Evolutionary conservation across 2,888 invertebrate species (phyloP).

Genomic region (Eupeodes latifasciatus): DNA sequence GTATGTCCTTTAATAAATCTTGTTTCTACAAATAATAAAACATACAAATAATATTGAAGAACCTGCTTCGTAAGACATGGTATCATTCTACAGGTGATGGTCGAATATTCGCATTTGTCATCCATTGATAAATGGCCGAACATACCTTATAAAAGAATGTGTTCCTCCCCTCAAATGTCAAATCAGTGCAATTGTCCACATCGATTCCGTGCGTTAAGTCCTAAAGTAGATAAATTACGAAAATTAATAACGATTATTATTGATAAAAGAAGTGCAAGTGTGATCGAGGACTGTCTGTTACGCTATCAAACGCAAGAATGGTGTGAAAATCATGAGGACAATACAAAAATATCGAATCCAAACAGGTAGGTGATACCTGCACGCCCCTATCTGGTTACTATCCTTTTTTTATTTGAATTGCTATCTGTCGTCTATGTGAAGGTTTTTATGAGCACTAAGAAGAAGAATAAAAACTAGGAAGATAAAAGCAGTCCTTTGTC

Average conservation of each 20-base stretch:
- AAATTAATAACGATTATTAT: constrained; percentile 75
- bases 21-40: not conserved
- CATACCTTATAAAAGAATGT: constrained; percentile 24
- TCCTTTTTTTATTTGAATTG: constrained; percentile 79
- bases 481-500: constrained; percentile 56
- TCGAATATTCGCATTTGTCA: constrained; percentile 60
- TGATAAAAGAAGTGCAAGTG: constrained; percentile 66
- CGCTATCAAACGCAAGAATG: constrained; percentile 64
- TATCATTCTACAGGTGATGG: constrained; percentile 61
- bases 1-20: not conserved
- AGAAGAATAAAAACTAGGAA: constrained; percentile 43
- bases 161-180: constrained; percentile 62
- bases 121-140: constrained; percentile 50
- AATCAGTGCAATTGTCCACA: constrained; percentile 56
- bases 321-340: constrained; percentile 69
- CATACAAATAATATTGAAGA: not conserved
- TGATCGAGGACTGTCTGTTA: constrained; percentile 57
- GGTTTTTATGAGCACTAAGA: constrained; percentile 52
- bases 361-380: constrained; percentile 81
- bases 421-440: constrained; percentile 32
- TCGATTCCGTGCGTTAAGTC: constrained; percentile 49
- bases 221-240: constrained; percentile 62
- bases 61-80: not conserved
- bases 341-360: constrained; percentile 61
- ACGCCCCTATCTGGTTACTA: constrained; percentile 83